Evolutionary conservation across 2,113 vertebrate species (phyloP), one percentile per base, ranked within the genome.

Genomic region (Chaenogobius annularis): DNA sequence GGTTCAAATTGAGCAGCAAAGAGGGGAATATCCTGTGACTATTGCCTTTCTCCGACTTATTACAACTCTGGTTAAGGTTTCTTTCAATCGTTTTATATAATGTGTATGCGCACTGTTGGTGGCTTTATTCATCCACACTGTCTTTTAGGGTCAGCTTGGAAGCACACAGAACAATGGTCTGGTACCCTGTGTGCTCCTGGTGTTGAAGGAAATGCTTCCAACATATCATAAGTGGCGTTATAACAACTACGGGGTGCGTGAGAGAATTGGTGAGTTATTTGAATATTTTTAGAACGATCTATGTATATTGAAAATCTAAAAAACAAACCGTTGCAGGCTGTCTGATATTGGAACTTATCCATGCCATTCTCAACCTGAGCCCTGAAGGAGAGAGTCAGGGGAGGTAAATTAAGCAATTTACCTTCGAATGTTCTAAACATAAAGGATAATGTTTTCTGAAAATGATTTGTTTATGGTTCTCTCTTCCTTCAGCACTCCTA

Each of bases 151-250:
- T n/a, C 97, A 98, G 75, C 93, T 98, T 26, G 96, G 97, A 68
- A 98, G 94, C 87, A 98, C 97, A 46, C 96, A 98, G 87, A 98
- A 94, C 90, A 96, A 95, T 88, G 97, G 97, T 1, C 91, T 99
- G 35, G 94, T 96, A 74, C 98, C 97, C 7, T 98, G 98, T 72
- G 94, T 98, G 22, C 92, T 99, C 77, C 96, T 99, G 75, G 97
- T 98, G 65, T 85, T 99, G 26, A 98, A 97, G 86, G 98, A 99
- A 89, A 97, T 99, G 96, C 93, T 99, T 73, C 97, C 98, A 15
- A 96, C 96, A 0, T 99, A 99, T 75, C 96, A 98, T 81, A 98
- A 96, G 82, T 99, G 98, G 98, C 96, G 96, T 59, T 99, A 98
- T 62, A 97, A 96, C 88, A 93, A 92, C 40, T 95, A 98, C 0